A percentile compares a stretch with the other conserved stretches of the same genome.
Evolutionary conservation across 2,113 vertebrate species (phyloP).

Genomic region (Promerops cafer): DNA sequence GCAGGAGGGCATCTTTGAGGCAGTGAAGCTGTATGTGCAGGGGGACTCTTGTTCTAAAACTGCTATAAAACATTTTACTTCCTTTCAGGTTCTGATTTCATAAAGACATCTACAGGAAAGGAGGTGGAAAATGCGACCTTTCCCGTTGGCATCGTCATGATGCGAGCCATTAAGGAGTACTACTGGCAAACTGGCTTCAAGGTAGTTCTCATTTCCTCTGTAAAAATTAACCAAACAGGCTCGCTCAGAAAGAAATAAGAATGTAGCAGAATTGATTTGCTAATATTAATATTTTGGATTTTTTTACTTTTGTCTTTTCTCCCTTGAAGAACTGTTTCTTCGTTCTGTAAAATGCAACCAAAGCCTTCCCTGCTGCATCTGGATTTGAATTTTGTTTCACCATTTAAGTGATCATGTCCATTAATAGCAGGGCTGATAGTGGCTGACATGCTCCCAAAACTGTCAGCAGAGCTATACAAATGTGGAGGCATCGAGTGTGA

Average conservation of each 20-base stretch:
- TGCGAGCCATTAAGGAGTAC: constrained; percentile 90
- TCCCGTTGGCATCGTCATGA: constrained; percentile 92
- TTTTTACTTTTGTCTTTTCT: neutral
- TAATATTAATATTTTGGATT: neutral
- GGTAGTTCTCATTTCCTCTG: constrained; percentile 67
- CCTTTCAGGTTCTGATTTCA: constrained; percentile 91
- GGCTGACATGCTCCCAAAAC: neutral
- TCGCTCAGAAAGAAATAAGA: neutral
- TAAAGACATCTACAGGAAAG: constrained; percentile 97
- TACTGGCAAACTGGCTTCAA: constrained; percentile 86
- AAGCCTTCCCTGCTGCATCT: neutral
- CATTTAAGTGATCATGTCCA: neutral
- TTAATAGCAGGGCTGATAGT: neutral
- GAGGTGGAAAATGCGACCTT: constrained; percentile 93
- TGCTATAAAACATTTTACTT: constrained; percentile 7
- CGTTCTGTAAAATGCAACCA: neutral
- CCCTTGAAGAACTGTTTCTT: neutral
- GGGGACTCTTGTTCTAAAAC: neutral
- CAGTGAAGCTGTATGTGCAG: neutral
- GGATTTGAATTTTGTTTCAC: neutral
- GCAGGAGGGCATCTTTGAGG: neutral
- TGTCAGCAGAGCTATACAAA: neutral
- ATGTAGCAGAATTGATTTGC: neutral
- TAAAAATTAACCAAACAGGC: neutral
- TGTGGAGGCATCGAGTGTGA: neutral